Evolutionary conservation across 2,888 invertebrate species (phyloP), one percentile per base, ranked within the genome.

Genomic region (Cephus pulcher): DNA sequence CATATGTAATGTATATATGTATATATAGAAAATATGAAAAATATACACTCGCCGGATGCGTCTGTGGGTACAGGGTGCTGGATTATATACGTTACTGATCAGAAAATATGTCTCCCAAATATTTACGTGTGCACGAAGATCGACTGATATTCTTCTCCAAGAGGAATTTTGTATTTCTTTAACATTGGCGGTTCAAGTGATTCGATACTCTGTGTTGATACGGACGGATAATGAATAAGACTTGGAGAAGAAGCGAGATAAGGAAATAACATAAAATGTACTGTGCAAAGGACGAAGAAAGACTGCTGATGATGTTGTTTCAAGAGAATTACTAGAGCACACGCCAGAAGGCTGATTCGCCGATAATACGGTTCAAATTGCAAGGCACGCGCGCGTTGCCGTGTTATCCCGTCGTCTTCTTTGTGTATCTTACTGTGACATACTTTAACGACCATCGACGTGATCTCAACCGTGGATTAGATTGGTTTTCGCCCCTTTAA

Each of bases 51-150:
- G 56, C 23, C 56, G 56, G 56, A 56, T 56, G 56, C 56, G 56
- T 56, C 23, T 56, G 56, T 56, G 56, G 56, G 56, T 23, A 56
- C 56, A 56, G 56, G 56, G 56, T 56, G 56, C 56, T 56, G 56
- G 56, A 56, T 56, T 23, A 56, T 23, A 56, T 56, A 56, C 56
- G 56, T 23, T 23, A 56, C 56, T 76, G 80, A 86, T 90, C 90
- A 91, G 90, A 91, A 91, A 91, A 91, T 90, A 90, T 91, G 90
- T 91, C 90, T 91, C 89, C 90, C 89, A 90, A 88, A 84, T 87
- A 79, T 82, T 76, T 79, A 77, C 75, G 74, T 74, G 69, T 71
- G 77, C 69, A 75, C 77, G 34, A 35, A 12, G 30, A 23, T 34
- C 11, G 35, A 74, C 32, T 34, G 71, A 32, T 12, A 71, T 32